A percentile compares a stretch with the other conserved stretches of the same genome.
phyloP scores from a whole-genome alignment of 2,888 invertebrate species.

The Artemia sinica region DNA sequence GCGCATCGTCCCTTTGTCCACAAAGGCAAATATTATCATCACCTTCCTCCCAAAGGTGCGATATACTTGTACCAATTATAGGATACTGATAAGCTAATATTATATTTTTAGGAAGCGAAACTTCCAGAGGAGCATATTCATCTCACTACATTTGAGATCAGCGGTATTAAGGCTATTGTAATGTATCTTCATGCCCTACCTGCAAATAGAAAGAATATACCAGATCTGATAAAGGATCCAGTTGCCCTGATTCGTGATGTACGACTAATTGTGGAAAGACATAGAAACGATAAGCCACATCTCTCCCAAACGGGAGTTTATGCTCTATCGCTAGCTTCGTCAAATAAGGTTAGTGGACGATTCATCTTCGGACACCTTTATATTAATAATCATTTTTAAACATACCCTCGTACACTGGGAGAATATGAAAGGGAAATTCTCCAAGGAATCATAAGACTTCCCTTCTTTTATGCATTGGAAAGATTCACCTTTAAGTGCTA shows the following conservation, averaged over 20 bases:
- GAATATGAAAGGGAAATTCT: conserved; percentile 28
- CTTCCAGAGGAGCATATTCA: conserved; percentile 28
- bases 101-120: neutral
- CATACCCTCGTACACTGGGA: too few relatives aligned
- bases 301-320: conserved; percentile 66
- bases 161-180: conserved; percentile 51
- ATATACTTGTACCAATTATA: too few relatives aligned
- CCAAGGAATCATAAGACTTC: neutral
- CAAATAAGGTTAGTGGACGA: neutral
- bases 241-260: conserved; percentile 76
- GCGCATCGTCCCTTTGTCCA: too few relatives aligned
- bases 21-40: too few relatives aligned
- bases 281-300: conserved; percentile 66
- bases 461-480: neutral
- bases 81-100: too few relatives aligned
- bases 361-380: too few relatives aligned
- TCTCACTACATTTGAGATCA: conserved; percentile 36
- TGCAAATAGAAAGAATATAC: conserved; percentile 73
- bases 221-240: conserved; percentile 71
- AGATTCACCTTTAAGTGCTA: neutral
- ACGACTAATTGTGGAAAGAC: conserved; percentile 66
- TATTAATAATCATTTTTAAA: too few relatives aligned
- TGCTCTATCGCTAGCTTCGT: conserved; percentile 39
- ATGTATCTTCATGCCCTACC: conserved; percentile 78
- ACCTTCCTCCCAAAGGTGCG: too few relatives aligned